phyloP scores from a whole-genome alignment of 2,797 vertebrate species.

The Cyclura pinguis region DNA sequence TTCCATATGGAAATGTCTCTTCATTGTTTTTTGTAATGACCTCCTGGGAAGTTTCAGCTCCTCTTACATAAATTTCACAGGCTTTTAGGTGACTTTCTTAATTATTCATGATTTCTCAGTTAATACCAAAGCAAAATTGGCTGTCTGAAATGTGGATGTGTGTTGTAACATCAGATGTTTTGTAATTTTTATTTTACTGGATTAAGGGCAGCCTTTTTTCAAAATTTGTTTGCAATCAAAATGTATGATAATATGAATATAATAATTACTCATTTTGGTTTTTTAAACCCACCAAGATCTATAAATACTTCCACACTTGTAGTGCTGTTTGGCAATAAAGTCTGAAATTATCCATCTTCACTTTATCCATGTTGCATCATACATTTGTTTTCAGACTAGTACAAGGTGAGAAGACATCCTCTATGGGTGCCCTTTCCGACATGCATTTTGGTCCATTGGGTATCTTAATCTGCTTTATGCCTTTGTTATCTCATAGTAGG shows the following conservation, averaged over 20 bases:
- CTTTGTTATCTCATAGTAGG: background rate
- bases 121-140: background rate
- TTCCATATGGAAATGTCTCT: background rate
- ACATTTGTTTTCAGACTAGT: constrained; percentile 7
- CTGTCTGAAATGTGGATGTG: background rate
- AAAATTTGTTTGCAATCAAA: background rate
- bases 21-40: background rate
- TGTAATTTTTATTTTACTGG: background rate
- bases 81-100: background rate
- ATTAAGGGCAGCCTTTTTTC: background rate
- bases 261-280: background rate
- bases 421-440: background rate
- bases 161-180: background rate
- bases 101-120: constrained; percentile 2
- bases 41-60: background rate
- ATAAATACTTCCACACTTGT: background rate
- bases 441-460: background rate
- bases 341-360: background rate
- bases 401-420: background rate
- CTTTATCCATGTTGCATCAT: background rate
- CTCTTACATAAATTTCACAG: background rate
- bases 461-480: background rate
- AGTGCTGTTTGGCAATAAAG: background rate
- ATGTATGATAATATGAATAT: background rate
- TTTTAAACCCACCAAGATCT: background rate